A percentile compares a stretch with the other conserved stretches of the same genome.
These are phyloP conservation scores for Eurois occulta DNA, from an alignment of 2,888 invertebrate species.

Conservation along the genomic window DNA sequence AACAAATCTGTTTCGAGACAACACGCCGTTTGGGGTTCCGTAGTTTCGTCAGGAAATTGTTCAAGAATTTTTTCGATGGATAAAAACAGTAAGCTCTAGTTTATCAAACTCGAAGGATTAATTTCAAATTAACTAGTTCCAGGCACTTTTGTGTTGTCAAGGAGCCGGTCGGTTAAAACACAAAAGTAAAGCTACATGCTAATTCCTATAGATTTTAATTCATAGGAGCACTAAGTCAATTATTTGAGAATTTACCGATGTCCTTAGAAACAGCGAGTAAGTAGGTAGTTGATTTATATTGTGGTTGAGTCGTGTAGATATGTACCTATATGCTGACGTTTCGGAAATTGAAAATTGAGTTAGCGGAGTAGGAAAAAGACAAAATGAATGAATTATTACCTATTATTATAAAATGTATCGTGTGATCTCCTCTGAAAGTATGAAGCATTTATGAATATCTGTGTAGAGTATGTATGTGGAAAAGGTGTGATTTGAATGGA, in stretches of 20 bases:
- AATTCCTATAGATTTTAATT: no score
- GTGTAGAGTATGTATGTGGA: no score
- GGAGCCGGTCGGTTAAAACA: not conserved
- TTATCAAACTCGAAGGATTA: not conserved
- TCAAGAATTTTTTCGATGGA: not conserved
- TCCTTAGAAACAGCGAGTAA: not conserved
- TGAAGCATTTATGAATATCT: not conserved
- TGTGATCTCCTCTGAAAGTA: not conserved
- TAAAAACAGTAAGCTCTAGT: not conserved
- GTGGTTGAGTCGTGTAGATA: not conserved
- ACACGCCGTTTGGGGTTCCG: conserved; percentile 67
- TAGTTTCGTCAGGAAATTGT: conserved; percentile 36
- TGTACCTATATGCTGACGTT: not conserved
- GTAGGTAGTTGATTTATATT: no score
- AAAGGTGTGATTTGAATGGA: not conserved
- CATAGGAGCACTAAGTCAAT: not conserved
- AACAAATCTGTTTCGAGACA: conserved; percentile 81
- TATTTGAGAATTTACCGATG: not conserved
- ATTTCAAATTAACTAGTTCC: not conserved
- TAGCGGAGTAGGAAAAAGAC: not conserved
- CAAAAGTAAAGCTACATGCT: not conserved
- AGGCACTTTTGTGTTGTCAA: not conserved
- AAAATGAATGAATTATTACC: not conserved
- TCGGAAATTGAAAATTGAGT: not conserved
- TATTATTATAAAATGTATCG: not conserved